Percentiles rank a stretch among this genome's conserved stretches.
Conservation (phyloP, 2,113 vertebrate genomes). For the Marcusenius ussheri region DNA sequence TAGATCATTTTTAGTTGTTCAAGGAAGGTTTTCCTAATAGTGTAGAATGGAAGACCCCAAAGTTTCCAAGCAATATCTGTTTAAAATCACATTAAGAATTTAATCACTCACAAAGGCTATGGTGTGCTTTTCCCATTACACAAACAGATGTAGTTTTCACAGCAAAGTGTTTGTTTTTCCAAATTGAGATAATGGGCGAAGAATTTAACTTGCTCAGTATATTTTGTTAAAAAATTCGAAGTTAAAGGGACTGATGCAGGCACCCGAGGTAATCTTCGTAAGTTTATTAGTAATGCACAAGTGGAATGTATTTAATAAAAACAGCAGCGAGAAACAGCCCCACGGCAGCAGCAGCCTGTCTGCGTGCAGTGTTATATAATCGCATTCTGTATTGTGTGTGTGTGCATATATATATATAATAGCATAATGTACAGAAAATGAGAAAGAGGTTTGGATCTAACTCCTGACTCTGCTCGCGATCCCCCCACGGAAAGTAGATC, state of each 20-base stretch:
- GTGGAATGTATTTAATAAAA: constrained; percentile 2
- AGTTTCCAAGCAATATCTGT: neutral
- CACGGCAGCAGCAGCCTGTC: neutral
- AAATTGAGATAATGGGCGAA: neutral
- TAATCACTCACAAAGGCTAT: neutral
- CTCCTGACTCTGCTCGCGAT: neutral
- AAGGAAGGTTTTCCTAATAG: neutral
- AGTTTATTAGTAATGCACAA: constrained; percentile 2
- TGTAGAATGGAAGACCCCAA: neutral
- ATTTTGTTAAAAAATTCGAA: neutral
- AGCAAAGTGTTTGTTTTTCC: neutral
- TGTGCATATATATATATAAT: neutral
- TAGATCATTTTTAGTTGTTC: constrained; percentile 26
- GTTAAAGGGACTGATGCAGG: neutral
- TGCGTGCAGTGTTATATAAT: neutral
- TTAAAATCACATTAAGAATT: neutral
- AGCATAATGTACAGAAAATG: neutral
- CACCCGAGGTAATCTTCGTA: neutral
- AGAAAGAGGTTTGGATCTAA: neutral
- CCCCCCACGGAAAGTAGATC: neutral
- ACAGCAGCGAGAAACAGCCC: neutral
- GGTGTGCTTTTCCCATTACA: neutral
- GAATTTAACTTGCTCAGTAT: neutral
- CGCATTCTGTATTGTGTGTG: neutral
- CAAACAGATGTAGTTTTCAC: neutral